A percentile compares a stretch with the other conserved stretches of the same genome.
These are phyloP conservation scores for Kobus ellipsiprymnus DNA, from an alignment of 2,113 vertebrate species.

Conservation along the genomic window DNA sequence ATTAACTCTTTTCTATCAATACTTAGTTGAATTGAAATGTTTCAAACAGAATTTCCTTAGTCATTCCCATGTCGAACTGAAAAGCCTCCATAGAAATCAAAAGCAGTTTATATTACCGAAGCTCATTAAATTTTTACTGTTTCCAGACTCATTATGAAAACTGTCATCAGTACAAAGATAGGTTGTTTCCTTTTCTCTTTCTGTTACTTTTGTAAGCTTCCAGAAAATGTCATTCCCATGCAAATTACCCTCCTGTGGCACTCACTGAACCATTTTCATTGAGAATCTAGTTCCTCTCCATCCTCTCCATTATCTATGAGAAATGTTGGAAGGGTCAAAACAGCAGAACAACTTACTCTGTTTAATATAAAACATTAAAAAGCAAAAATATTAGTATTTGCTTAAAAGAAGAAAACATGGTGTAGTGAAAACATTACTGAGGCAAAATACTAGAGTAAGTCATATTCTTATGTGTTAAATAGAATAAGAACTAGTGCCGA, in stretches of 20 bases:
- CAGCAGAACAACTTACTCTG: conserved; percentile 48
- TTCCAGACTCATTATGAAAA: conserved; percentile 62
- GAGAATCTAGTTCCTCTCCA: conserved; percentile 57
- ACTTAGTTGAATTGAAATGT: not conserved
- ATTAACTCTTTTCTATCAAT: not conserved
- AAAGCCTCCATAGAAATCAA: conserved; percentile 41
- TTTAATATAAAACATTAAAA: conserved; percentile 66
- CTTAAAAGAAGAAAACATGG: conserved; percentile 5
- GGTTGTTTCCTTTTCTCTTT: conserved; percentile 6
- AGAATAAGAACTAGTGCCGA: conserved; percentile 71
- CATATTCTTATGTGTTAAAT: conserved; percentile 62
- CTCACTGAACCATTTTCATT: conserved; percentile 79
- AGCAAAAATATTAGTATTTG: conserved; percentile 43
- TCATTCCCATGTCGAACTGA: not conserved
- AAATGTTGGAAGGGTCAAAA: conserved; percentile 76
- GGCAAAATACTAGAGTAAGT: conserved; percentile 59
- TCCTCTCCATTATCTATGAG: conserved; percentile 64
- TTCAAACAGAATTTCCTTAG: not conserved
- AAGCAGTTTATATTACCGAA: not conserved
- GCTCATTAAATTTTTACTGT: conserved; percentile 44
- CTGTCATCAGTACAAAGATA: conserved; percentile 47
- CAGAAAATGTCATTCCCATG: conserved; percentile 77
- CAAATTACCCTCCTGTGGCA: conserved; percentile 73
- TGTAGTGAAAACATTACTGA: conserved; percentile 58
- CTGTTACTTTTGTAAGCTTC: conserved; percentile 50